Evolutionary conservation across 2,888 invertebrate genomes (phyloP), one percentile per base, ranked within the genome.

Genomic region (Melipona beecheii): DNA sequence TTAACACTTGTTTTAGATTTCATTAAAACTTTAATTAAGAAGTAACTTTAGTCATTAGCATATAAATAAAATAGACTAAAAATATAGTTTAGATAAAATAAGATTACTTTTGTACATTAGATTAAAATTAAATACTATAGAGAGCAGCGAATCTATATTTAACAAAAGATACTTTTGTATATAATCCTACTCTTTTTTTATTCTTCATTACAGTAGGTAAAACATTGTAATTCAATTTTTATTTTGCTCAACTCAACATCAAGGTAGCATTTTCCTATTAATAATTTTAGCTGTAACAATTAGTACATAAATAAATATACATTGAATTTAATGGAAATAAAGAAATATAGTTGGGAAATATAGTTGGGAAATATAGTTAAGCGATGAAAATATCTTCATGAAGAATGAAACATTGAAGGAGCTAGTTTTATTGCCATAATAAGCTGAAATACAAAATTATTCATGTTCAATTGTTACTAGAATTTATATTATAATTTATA

Each of bases 361-460:
- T 43, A 43, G 17, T 69, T 1, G 69, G 11, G 43, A 9, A 43
- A 43, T 43, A 43, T 43, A 43, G 17, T 69, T 1, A 13, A n/a
- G 11, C 21, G 17, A 70, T n/a, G n/a, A 69, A 31, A 66, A 66
- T 49, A 58, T 75, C 36, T 60, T 43, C 19, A 9, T 31, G 24
- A 24, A 50, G 21, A 58, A 36, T 75, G 62, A 68, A 52, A 24
- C n/a, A 36, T n/a, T 15, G 24, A 31, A 62, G 36, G 0, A 19
- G 31, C 70, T 69, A 56, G 27, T 64, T 78, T 86, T 87, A 93
- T 86, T 93, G 95, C 95, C 95, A 95, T 24, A 95, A 91, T 86
- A 95, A 92, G 87, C 95, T 95, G 92, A 78, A 95, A 94, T 74
- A 91, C 88, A 85, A 87, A 83, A 88, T 76, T 21, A 74, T 79